Evolutionary conservation across 2,888 invertebrate species (phyloP).

Genomic region (Heliconius charithonia): DNA sequence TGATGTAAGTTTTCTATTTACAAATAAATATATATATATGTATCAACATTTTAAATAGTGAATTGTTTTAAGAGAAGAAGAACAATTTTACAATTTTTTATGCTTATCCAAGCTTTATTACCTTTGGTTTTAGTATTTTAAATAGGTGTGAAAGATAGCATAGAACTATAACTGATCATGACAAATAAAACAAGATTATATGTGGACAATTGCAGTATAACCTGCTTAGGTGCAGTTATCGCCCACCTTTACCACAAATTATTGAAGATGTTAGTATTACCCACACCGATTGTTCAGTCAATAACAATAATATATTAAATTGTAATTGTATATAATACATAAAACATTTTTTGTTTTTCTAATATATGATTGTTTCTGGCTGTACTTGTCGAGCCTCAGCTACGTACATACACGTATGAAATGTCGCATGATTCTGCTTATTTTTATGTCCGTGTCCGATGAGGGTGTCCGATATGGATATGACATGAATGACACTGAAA

Average conservation of each 20-base stretch:
- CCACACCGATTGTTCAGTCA: conserved; percentile 20
- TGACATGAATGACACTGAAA: conserved; percentile 73
- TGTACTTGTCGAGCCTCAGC: conserved; percentile 48
- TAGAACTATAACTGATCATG: not conserved
- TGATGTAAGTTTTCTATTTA: not conserved
- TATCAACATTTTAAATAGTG: not conserved
- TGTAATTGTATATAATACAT: conserved; percentile 7
- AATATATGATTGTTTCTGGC: conserved; percentile 45
- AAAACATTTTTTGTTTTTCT: not conserved
- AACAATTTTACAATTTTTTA: not conserved
- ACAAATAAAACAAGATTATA: not conserved
- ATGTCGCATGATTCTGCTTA: conserved; percentile 71
- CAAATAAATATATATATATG: not conserved
- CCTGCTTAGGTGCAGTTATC: conserved; percentile 14
- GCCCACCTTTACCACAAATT: conserved; percentile 4
- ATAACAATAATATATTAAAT: conserved; percentile 17
- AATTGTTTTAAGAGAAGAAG: not conserved
- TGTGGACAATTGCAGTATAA: conserved; percentile 4
- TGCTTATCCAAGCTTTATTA: not conserved
- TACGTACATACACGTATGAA: conserved; percentile 81
- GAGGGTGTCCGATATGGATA: conserved; percentile 62
- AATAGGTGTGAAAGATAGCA: not conserved
- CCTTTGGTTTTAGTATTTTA: not conserved
- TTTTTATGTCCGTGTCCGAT: conserved; percentile 63
- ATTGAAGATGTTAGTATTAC: conserved; percentile 16